These are phyloP conservation scores for Cryptoleucopteryx plumbea DNA, from an alignment of 2,113 vertebrate species.

Conservation along the genomic window DNA sequence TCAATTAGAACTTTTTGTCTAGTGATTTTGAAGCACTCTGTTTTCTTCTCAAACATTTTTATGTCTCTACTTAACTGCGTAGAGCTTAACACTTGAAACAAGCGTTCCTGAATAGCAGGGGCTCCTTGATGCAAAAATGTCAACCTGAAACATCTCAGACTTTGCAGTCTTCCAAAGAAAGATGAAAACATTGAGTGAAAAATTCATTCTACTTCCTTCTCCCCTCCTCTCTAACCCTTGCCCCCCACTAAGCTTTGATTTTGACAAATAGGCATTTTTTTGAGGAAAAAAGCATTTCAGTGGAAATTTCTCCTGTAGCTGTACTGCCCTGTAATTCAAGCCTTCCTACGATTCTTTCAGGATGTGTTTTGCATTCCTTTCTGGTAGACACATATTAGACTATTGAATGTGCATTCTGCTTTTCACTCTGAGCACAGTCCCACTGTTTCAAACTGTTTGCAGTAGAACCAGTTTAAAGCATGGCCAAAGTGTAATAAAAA, in stretches of 20 bases:
- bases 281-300: background rate
- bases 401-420: background rate
- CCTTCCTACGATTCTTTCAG: background rate
- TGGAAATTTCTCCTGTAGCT: background rate
- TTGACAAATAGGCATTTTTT: background rate
- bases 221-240: background rate
- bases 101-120: background rate
- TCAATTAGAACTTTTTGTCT: background rate
- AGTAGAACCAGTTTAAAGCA: background rate
- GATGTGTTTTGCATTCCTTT: background rate
- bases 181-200: background rate
- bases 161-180: background rate
- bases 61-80: background rate
- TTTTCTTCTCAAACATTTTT: background rate
- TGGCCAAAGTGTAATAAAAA: background rate
- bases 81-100: background rate
- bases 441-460: background rate
- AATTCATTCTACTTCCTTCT: background rate
- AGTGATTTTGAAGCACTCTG: background rate
- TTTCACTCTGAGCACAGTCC: background rate
- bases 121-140: background rate
- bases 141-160: background rate
- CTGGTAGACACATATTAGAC: background rate
- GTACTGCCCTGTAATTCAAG: background rate
- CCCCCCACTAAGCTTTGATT: background rate